phyloP scores from a whole-genome alignment of 2,888 invertebrate genomes.

The Buathra laborator region DNA sequence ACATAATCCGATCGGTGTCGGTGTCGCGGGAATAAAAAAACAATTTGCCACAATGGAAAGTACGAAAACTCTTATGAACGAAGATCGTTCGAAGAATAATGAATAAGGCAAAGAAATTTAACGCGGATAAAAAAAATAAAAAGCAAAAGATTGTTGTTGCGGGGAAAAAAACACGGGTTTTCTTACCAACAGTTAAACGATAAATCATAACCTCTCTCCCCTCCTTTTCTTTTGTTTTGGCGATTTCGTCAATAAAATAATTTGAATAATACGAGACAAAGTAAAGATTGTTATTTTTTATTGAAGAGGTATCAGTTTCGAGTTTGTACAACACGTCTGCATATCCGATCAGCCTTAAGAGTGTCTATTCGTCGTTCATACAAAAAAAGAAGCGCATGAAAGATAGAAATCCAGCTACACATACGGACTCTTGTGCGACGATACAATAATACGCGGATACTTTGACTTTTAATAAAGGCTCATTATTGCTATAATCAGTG shows the following conservation, averaged over 20 bases:
- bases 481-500: conserved; percentile 13
- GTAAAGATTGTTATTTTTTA: conserved; percentile 57
- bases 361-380: conserved; percentile 47
- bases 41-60: too few species aligned
- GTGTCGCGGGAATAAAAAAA: too few species aligned
- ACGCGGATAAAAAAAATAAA: too few species aligned
- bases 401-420: conserved; percentile 51
- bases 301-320: conserved; percentile 57
- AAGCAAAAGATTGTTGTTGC: too few species aligned
- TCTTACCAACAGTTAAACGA: too few species aligned
- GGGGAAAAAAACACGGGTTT: too few species aligned
- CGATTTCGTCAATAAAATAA: too few species aligned
- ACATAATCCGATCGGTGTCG: neutral
- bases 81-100: too few species aligned
- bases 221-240: too few species aligned
- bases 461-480: conserved; percentile 25
- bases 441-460: conserved; percentile 46
- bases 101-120: too few species aligned
- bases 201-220: neutral
- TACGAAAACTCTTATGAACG: too few species aligned
- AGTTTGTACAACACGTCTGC: conserved; percentile 52
- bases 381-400: conserved; percentile 56
- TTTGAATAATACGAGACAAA: conserved; percentile 21
- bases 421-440: conserved; percentile 60
- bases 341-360: conserved; percentile 43